Conservation (phyloP, 2,888 invertebrate genomes). For the Drosophila anceps region DNA sequence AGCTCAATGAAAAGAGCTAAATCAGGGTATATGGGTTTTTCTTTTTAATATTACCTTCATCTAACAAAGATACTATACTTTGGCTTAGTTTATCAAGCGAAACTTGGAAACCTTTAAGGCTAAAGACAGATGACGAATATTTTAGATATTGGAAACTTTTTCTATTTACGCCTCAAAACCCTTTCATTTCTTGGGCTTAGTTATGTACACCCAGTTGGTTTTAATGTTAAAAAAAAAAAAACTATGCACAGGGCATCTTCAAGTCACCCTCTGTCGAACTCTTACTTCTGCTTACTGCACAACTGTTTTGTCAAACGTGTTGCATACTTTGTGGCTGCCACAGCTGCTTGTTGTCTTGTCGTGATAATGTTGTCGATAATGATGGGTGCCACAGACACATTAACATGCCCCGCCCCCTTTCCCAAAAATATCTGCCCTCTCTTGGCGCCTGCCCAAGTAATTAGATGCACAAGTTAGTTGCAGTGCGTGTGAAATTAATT, state of each 20-base stretch:
- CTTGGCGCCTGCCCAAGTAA: constrained; percentile 62
- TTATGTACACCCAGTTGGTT: no score
- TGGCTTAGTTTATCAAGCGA: no score
- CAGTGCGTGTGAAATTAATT: constrained; percentile 73
- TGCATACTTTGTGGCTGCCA: constrained; percentile 77
- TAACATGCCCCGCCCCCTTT: constrained; percentile 24
- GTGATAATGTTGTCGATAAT: constrained; percentile 62
- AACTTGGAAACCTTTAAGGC: no score
- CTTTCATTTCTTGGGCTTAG: no score
- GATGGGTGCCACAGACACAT: constrained; percentile 78
- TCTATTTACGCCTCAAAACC: no score
- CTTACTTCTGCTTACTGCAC: background rate
- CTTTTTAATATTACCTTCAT: no score
- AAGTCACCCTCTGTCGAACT: background rate
- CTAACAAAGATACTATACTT: no score
- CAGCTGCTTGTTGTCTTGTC: constrained; percentile 63
- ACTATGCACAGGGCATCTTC: background rate
- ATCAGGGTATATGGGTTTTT: background rate
- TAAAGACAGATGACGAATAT: no score
- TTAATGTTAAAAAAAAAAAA: background rate
- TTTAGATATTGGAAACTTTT: no score
- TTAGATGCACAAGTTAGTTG: constrained; percentile 72
- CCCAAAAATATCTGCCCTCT: background rate
- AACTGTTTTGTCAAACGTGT: constrained; percentile 53
- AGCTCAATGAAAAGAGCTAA: background rate